phyloP scores from a whole-genome alignment of 1,140 invertebrate genomes.

The Drosophila subpulchrella region DNA sequence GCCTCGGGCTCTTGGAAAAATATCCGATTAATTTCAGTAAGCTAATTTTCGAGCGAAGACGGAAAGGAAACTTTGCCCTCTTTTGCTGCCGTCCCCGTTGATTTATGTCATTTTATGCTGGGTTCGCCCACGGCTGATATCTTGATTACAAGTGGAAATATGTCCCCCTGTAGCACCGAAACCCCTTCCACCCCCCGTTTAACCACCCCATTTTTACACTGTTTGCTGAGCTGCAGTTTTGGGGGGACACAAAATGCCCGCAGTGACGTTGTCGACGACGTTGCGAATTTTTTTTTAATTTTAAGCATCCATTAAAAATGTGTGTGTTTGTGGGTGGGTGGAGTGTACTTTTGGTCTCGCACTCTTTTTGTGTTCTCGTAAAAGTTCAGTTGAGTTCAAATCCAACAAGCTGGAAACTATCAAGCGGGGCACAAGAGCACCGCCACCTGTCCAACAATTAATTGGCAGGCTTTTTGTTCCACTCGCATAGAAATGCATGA shows the following conservation, averaged over 20 bases:
- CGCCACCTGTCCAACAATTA: constrained; percentile 68
- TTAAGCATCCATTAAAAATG: constrained; percentile 67
- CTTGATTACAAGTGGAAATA: constrained; percentile 80
- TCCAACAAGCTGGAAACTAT: constrained; percentile 80
- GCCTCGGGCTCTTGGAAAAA: constrained; percentile 39
- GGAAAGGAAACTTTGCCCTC: constrained; percentile 36
- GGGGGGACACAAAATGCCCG: constrained; percentile 59
- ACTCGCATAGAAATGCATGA: constrained; percentile 23
- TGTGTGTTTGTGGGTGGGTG: constrained; percentile 25
- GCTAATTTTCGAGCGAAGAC: constrained; percentile 59
- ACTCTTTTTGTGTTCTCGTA: constrained; percentile 57
- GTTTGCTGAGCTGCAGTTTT: constrained; percentile 25
- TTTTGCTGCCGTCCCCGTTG: constrained; percentile 14
- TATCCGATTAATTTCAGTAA: constrained; percentile 68
- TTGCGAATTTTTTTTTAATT: constrained; percentile 65
- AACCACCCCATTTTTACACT: neutral
- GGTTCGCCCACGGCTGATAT: constrained; percentile 61
- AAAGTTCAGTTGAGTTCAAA: constrained; percentile 81
- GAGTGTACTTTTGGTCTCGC: constrained; percentile 33
- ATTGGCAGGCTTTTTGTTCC: constrained; percentile 54
- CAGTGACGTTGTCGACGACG: constrained; percentile 48
- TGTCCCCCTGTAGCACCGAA: constrained; percentile 9
- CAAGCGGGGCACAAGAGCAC: constrained; percentile 52
- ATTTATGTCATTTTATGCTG: constrained; percentile 56
- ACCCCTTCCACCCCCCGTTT: neutral